Conservation (phyloP, 2,113 vertebrate species). For the Vidua macroura region DNA sequence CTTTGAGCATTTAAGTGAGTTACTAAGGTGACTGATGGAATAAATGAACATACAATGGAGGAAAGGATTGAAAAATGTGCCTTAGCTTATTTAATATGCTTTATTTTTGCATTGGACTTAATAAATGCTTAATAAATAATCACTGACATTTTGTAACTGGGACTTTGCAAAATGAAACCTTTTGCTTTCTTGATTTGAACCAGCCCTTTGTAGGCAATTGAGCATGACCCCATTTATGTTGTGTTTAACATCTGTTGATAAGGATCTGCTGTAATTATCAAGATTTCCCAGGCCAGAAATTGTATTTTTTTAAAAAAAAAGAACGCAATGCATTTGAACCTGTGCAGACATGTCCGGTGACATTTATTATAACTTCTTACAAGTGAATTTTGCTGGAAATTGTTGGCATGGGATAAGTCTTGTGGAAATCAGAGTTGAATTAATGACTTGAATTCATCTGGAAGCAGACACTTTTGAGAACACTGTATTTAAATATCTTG, state of each 20-base stretch:
- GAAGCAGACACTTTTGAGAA: not conserved
- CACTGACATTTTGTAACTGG: not conserved
- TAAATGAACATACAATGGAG: not conserved
- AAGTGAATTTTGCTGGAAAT: not conserved
- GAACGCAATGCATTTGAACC: not conserved
- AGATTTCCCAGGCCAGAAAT: not conserved
- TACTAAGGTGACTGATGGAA: not conserved
- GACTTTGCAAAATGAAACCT: not conserved
- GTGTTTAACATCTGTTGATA: not conserved
- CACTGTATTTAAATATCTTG: not conserved
- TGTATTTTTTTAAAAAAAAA: not conserved
- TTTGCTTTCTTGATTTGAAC: not conserved
- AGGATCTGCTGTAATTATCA: not conserved
- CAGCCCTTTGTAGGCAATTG: not conserved
- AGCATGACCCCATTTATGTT: not conserved
- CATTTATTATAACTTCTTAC: not conserved
- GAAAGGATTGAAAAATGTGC: not conserved
- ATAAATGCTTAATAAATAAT: not conserved
- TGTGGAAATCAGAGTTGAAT: not conserved
- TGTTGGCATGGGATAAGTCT: not conserved
- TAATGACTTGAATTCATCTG: not conserved
- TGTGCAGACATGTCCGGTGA: not conserved
- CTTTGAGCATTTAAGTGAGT: not conserved
- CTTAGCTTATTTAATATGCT: not conserved
- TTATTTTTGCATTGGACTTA: not conserved